Evolutionary conservation across 2,113 vertebrate species (phyloP), one percentile per base, ranked within the genome.

Genomic region (Phycodurus eques): DNA sequence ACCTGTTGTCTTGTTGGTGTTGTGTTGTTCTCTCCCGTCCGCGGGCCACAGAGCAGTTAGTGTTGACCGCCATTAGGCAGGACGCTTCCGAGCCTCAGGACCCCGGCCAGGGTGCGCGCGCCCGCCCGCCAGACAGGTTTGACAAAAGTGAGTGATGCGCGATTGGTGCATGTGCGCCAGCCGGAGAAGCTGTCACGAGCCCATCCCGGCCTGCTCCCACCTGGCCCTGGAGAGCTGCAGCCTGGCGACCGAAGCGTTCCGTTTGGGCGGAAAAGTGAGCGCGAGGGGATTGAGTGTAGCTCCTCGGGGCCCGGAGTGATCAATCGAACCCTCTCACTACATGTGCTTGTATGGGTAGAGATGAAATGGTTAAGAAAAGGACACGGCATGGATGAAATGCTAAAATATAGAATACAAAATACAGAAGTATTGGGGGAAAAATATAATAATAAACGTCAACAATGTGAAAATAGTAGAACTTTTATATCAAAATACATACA

Each of bases 1-100:
- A 90, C 75, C 73, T 85, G 62, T 67, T 82, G 77, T 88, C 77
- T 68, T 86, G 80, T 59, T 59, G 56, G 33, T 90, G 83, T 39
- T 93, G 88, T 92, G 90, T 90, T 90, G 76, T 93, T 92, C 80
- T 87, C 84, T 92, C 88, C 82, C 33, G 82, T 72, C 81, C 71
- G 70, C 75, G 83, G 47, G 85, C 87, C 83, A 84, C 92, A 94
- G 93, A 93, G 84, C 92, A 93, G 89, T 94, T 94, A 94, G 93
- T 92, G 87, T 93, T 94, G 93, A 91, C 91, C 83, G 72, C 90
- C 88, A 89, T 93, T 94, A 94, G 92, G 82, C 92, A 93, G 88
- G 92, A 92, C 75, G 80, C 89, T 71, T 77, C 91, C 87, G 83
- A 88, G 72, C 89, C 65, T 70, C 90, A 89, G 83, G 92, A 93